These are phyloP conservation scores for Sciurus niger DNA, from an alignment of 2,113 vertebrate species.

Conservation along the genomic window DNA sequence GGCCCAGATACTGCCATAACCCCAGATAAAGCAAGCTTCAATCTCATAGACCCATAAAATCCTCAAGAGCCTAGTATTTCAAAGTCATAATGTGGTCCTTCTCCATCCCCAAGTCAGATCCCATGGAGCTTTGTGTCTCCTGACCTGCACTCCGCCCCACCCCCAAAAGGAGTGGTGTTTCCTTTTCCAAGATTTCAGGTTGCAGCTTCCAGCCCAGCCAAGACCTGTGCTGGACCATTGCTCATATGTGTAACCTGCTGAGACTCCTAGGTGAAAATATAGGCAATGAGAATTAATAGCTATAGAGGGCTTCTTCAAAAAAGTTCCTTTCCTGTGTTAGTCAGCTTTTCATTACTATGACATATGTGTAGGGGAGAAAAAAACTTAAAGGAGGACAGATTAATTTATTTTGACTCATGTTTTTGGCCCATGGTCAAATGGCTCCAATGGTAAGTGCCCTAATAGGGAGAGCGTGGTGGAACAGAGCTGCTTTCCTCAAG, in stretches of 20 bases:
- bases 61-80: slow-evolving; percentile 28
- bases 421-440: not conserved
- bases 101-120: not conserved
- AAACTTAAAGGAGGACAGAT: not conserved
- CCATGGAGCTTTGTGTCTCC: not conserved
- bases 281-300: not conserved
- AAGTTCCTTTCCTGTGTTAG: not conserved
- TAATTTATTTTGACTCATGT: not conserved
- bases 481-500: not conserved
- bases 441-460: not conserved
- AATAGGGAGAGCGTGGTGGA: no score
- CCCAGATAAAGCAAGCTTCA: not conserved
- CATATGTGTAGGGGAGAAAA: not conserved
- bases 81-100: slow-evolving; percentile 23
- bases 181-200: not conserved
- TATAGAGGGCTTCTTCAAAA: not conserved
- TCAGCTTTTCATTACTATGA: not conserved
- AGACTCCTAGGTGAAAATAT: not conserved
- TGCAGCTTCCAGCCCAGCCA: not conserved
- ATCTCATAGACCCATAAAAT: not conserved
- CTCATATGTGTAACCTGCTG: not conserved
- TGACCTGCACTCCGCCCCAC: not conserved
- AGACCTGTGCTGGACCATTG: not conserved
- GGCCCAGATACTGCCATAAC: not conserved
- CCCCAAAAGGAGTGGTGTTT: not conserved